phyloP scores from a whole-genome alignment of 2,797 vertebrate genomes.

The Malacoraja senta region DNA sequence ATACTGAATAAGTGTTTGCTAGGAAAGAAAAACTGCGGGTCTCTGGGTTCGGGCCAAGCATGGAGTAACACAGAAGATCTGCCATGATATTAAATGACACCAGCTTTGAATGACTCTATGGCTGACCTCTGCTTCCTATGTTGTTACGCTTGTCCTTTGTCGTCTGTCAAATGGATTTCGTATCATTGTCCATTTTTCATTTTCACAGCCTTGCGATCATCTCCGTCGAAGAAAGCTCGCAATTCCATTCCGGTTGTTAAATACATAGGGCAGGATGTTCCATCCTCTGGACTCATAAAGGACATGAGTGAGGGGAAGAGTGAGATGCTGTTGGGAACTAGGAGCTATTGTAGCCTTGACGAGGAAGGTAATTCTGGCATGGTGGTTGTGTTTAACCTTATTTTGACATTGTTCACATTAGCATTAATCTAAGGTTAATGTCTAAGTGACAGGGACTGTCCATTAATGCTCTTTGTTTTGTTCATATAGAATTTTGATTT shows the following conservation, averaged over 20 bases:
- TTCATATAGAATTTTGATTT: neutral
- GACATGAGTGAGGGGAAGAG: conserved; percentile 70
- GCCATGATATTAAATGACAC: too few species aligned
- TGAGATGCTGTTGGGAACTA: conserved; percentile 71
- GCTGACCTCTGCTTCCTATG: too few species aligned
- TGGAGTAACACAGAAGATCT: too few species aligned
- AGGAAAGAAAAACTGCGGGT: too few species aligned
- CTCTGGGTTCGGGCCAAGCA: too few species aligned
- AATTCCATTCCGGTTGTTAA: conserved; percentile 67
- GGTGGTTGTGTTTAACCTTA: neutral
- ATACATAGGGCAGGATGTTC: conserved; percentile 78
- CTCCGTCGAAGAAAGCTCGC: conserved; percentile 78
- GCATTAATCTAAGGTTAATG: neutral
- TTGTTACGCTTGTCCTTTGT: neutral
- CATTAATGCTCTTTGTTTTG: neutral
- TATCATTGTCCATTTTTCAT: neutral
- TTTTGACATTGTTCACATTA: neutral
- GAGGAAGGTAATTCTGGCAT: conserved; percentile 72
- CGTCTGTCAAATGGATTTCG: neutral
- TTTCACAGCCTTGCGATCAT: conserved; percentile 68
- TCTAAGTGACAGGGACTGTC: neutral
- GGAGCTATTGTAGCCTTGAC: conserved; percentile 85
- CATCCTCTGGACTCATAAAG: conserved; percentile 64
- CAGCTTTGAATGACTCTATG: too few species aligned
- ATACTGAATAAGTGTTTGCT: too few species aligned